A percentile compares a stretch with the other conserved stretches of the same genome.
These are phyloP conservation scores for Cydia strobilella DNA, from an alignment of 1,140 invertebrate species.

Conservation along the genomic window DNA sequence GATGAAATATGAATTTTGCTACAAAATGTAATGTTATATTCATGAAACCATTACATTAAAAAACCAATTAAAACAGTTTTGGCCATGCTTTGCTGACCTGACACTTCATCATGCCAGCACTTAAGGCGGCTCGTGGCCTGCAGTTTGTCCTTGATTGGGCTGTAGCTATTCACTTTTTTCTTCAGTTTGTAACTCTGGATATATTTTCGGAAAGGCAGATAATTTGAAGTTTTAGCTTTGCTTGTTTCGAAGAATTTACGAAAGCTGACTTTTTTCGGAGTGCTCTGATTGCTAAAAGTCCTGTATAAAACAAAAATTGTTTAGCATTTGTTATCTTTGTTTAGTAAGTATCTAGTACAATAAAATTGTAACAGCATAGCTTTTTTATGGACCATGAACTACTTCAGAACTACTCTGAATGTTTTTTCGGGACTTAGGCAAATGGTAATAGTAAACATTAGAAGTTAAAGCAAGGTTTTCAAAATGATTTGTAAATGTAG, in stretches of 20 bases:
- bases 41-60: slow-evolving; percentile 21
- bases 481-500: neutral
- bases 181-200: slow-evolving; percentile 69
- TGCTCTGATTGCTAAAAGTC: slow-evolving; percentile 69
- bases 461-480: neutral
- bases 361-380: neutral
- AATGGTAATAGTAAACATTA: neutral
- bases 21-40: neutral
- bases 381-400: neutral
- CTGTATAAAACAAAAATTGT: slow-evolving; percentile 42
- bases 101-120: slow-evolving; percentile 56
- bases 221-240: slow-evolving; percentile 69
- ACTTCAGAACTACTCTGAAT: too few species aligned
- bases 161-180: slow-evolving; percentile 60
- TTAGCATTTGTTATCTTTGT: neutral
- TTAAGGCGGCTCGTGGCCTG: slow-evolving; percentile 62
- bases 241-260: slow-evolving; percentile 71
- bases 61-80: neutral
- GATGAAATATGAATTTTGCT: slow-evolving; percentile 31
- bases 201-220: slow-evolving; percentile 66
- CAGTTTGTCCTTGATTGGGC: slow-evolving; percentile 65
- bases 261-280: slow-evolving; percentile 72
- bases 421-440: neutral
- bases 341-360: neutral
- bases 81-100: slow-evolving; percentile 48